phyloP scores from a whole-genome alignment of 37 sponge, comb jelly and placozoan genomes.

The Beroe ovata region DNA sequence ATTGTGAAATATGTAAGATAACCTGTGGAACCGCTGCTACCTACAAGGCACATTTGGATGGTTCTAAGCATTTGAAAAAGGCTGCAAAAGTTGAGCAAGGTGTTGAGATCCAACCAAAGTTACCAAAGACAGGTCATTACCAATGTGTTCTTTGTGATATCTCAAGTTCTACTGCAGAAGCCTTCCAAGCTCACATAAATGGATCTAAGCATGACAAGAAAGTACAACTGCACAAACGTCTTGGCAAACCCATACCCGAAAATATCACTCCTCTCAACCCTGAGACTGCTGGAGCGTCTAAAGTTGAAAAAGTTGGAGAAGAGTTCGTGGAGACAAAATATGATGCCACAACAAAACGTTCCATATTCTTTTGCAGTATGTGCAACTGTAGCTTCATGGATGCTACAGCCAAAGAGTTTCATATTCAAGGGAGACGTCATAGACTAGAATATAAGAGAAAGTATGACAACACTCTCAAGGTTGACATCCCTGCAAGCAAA shows the following conservation, averaged over 20 bases:
- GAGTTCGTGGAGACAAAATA: constrained; percentile 34
- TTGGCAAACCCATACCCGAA: constrained; percentile 88
- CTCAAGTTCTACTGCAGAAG: constrained; percentile 78
- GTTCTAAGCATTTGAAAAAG: constrained; percentile 87
- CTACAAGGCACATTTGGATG: constrained; percentile 86
- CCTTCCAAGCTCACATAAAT: constrained; percentile 82
- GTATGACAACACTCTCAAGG: constrained; percentile 56
- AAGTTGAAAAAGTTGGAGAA: constrained; percentile 62
- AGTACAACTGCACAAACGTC: constrained; percentile 71
- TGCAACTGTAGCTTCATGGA: constrained; percentile 66
- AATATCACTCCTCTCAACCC: constrained; percentile 52
- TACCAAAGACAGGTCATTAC: constrained; percentile 47
- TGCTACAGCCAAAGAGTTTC: constrained; percentile 60
- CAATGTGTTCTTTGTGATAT: constrained; percentile 89
- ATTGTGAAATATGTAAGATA: constrained; percentile 86
- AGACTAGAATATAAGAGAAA: constrained; percentile 61
- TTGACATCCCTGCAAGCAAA: constrained; percentile 59
- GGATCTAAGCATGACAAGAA: constrained; percentile 88
- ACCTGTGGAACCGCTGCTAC: constrained; percentile 78
- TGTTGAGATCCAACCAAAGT: neutral
- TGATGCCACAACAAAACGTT: constrained; percentile 59
- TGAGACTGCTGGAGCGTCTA: neutral
- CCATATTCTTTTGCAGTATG: constrained; percentile 62
- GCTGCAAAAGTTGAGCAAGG: constrained; percentile 65
- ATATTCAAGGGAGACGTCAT: constrained; percentile 38